phyloP scores from a whole-genome alignment of 2,888 invertebrate species.

The Andrena trimmerana region DNA sequence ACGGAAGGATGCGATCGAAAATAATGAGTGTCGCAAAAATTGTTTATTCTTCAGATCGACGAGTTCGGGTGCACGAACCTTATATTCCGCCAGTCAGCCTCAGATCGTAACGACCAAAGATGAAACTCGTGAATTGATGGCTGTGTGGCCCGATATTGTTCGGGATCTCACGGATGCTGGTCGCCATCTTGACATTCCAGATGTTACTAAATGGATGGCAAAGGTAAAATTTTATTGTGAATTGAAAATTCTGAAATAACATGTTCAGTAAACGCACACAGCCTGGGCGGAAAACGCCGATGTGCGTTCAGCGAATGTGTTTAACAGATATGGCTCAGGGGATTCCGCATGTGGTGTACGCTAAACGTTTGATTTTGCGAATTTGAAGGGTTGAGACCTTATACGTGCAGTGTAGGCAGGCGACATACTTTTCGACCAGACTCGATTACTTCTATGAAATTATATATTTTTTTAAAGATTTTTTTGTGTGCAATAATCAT shows the following conservation, averaged over 20 bases:
- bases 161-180: constrained; percentile 92
- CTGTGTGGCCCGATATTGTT: constrained; percentile 94
- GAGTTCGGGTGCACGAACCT: constrained; percentile 50
- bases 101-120: constrained; percentile 90
- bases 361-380: too few relatives aligned
- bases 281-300: too few relatives aligned
- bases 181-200: constrained; percentile 91
- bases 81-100: constrained; percentile 82
- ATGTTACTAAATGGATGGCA: constrained; percentile 92
- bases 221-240: constrained; percentile 86
- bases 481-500: too few relatives aligned
- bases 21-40: not conserved
- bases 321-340: too few relatives aligned
- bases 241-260: not conserved
- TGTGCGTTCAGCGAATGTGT: too few relatives aligned
- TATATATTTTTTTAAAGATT: too few relatives aligned
- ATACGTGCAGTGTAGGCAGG: too few relatives aligned
- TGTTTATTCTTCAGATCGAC: constrained; percentile 34
- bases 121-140: constrained; percentile 95
- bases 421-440: too few relatives aligned
- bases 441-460: too few relatives aligned
- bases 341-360: too few relatives aligned
- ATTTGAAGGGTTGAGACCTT: too few relatives aligned
- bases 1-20: not conserved
- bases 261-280: not conserved